phyloP scores from a whole-genome alignment of 2,797 vertebrate species.

The Podarcis siculus region DNA sequence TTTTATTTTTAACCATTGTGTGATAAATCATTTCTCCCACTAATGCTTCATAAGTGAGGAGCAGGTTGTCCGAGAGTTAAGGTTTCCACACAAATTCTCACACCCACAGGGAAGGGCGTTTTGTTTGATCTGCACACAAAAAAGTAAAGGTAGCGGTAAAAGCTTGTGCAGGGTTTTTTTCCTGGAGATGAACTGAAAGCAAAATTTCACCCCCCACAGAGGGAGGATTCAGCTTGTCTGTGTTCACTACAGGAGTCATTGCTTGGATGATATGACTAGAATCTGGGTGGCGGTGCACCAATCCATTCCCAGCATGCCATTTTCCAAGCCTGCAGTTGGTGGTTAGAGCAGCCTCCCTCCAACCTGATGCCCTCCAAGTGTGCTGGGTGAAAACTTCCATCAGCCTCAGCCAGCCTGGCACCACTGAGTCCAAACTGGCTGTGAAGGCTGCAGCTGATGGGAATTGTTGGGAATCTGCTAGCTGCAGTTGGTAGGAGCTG shows the following conservation, averaged over 20 bases:
- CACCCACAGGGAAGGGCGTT: neutral
- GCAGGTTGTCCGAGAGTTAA: neutral
- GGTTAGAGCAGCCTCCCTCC: no score
- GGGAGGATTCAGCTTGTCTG: neutral
- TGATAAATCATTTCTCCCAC: neutral
- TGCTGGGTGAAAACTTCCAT: no score
- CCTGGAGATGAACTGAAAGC: neutral
- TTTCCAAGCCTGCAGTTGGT: neutral
- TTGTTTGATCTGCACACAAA: neutral
- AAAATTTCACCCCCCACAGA: neutral
- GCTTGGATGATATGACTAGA: neutral
- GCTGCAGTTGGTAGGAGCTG: no score
- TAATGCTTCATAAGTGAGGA: neutral
- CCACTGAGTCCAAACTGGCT: no score
- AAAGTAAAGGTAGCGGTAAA: neutral
- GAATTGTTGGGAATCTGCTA: no score
- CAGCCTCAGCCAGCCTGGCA: no score
- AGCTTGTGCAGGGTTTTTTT: neutral
- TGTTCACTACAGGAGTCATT: neutral
- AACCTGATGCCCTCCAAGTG: no score
- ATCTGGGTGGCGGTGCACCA: neutral
- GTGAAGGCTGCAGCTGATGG: no score
- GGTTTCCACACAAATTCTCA: neutral
- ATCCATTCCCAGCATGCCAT: neutral
- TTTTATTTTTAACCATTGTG: slow-evolving; percentile 21